These are phyloP conservation scores for Opisthocomus hoazin DNA, from an alignment of 2,113 vertebrate species.

Conservation along the genomic window DNA sequence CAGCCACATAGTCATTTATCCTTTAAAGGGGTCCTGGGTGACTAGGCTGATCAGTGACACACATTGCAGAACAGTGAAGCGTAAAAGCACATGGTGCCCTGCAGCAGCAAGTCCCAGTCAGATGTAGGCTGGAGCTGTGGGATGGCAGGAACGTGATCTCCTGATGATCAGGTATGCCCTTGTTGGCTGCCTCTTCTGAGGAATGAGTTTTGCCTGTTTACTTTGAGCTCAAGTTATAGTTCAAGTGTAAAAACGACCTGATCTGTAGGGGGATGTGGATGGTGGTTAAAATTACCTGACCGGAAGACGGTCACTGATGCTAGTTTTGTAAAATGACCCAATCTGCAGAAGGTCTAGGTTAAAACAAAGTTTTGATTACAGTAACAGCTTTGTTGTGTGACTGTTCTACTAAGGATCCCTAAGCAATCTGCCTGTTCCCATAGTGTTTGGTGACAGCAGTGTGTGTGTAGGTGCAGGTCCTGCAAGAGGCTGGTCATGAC, in stretches of 20 bases:
- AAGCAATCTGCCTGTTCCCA: neutral
- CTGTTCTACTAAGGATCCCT: neutral
- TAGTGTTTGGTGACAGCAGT: neutral
- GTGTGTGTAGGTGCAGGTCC: too few relatives aligned
- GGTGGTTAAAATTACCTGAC: neutral
- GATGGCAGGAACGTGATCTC: neutral
- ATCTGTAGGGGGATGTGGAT: neutral
- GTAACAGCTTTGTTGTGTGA: neutral
- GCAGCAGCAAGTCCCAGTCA: neutral
- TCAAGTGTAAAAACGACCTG: neutral
- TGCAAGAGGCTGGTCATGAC: neutral
- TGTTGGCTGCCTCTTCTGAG: neutral
- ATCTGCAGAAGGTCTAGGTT: neutral
- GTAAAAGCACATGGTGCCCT: fast-evolving
- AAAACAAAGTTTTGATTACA: neutral
- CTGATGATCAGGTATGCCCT: neutral
- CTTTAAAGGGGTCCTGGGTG: fast-evolving
- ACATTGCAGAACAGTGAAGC: fast-evolving
- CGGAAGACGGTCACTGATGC: neutral
- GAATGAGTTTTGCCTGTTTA: fast-evolving
- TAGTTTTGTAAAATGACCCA: neutral
- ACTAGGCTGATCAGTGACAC: neutral
- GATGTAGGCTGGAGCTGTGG: neutral
- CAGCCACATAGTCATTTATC: too few relatives aligned
- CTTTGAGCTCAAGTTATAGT: neutral